Evolutionary conservation across 2,113 vertebrate species (phyloP), one percentile per base, ranked within the genome.

Genomic region (Sylvietta virens): DNA sequence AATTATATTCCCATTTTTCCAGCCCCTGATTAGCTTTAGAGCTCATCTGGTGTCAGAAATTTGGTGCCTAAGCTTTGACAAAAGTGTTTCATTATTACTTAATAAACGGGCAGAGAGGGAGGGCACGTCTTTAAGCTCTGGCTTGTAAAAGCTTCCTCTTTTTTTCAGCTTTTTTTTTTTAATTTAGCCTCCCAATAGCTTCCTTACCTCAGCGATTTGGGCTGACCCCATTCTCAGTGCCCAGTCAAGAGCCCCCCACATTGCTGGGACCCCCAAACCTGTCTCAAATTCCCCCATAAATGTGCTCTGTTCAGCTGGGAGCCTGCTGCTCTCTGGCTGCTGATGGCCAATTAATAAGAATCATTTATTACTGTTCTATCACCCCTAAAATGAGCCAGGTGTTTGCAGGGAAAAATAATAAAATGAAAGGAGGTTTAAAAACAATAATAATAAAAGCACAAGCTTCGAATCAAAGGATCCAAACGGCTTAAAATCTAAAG

Each of bases 31-130:
- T 87, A 74, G 54, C 92, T 97, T 90, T 93, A 95, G 66, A 88
- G 92, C 93, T 93, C 92, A 92, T 96, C 94, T 94, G 80, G 95
- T 94, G 93, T 96, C 94, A 96, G 92, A 93, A 91, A 96, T 94
- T 80, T 83, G 84, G 89, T 86, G 88, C 85, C 74, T 93, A 60
- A 58, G 81, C 94, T 60, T 74, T 87, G 95, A 94, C 84, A 92
- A 89, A 96, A 93, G 90, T 92, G 92, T 96, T 95, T 95, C 91
- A 95, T 80, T 89, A 91, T 88, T 90, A 44, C 91, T 95, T 66
- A 95, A 83, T 97, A 94, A 95, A 90, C 0, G 72, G 71, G 67
- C 40, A 83, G 81, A 81, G 57, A 83, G 93, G 90, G 88, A 93
- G 90, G 69, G 72, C 85, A 86, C 0, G 11, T 70, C 79, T 80